Evolutionary conservation across 1,140 invertebrate genomes (phyloP), one percentile per base, ranked within the genome.

Genomic region (Capitella teleta): DNA sequence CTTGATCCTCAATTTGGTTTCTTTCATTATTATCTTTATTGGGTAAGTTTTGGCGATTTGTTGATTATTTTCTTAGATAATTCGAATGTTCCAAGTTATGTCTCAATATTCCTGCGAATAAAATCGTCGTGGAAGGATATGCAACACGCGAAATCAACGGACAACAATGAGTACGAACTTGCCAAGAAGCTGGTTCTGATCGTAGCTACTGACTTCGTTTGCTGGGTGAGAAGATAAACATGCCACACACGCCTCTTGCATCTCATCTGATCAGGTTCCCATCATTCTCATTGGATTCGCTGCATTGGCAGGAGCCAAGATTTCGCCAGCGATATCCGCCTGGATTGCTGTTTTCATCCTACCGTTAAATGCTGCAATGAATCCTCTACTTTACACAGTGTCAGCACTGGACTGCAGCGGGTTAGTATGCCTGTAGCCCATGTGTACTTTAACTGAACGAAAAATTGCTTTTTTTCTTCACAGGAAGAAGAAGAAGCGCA

Each of bases 271-370:
- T n/a, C n/a, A 47, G 45, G 45, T 51, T 0, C 49, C 49, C 3
- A 51, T 51, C 24, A 51, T 51, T 18, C 49, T 51, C 21, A 42
- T 51, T 16, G 49, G 49, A 16, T 28, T 51, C 28, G 49, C 49
- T 1, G 3, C 49, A 19, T 28, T 51, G 25, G 38, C 25, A 14
- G 49, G 49, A 2, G 49, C 40, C 21, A 28, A 5, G 4, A 43
- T 51, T 12, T 41, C 38, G 12, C 49, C 49, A 4, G 24, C 42
- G 26, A 41, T 43, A 16, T 53, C 37, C 37, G 52, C 52, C 6
- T 53, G 52, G 52, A 53, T 49, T 19, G 52, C 52, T 12, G 52
- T 53, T 1, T 53, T 53, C 40, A 40, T 50, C 21, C 47, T 53
- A 30, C 52, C 52, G 12, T 25, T 53, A 24, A 53, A 53, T 19